Conservation (phyloP, 2,113 vertebrate species). For the Gobius niger region DNA sequence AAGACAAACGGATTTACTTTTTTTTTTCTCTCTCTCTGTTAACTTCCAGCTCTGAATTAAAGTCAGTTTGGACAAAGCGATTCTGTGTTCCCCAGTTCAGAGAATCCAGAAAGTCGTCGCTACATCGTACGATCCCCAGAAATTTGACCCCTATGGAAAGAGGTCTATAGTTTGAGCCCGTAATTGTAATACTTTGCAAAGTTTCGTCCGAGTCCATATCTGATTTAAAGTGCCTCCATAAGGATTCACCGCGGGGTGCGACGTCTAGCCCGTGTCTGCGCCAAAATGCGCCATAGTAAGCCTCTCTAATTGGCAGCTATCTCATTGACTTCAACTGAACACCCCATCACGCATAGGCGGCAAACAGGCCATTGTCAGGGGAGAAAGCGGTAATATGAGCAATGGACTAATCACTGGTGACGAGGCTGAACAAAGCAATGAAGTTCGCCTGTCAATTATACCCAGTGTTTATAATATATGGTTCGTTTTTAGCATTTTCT, state of each 20-base stretch:
- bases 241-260: conserved; percentile 60
- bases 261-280: conserved; percentile 54
- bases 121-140: conserved; percentile 29
- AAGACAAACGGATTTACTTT: conserved; percentile 34
- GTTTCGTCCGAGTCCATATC: conserved; percentile 49
- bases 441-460: conserved; percentile 68
- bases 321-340: conserved; percentile 70
- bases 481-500: conserved; percentile 34
- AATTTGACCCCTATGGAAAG: conserved; percentile 18
- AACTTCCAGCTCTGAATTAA: conserved; percentile 34
- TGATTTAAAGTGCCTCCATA: conserved; percentile 54
- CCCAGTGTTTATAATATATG: conserved; percentile 55
- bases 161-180: conserved; percentile 27
- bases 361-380: conserved; percentile 57
- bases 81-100: conserved; percentile 25
- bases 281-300: conserved; percentile 67
- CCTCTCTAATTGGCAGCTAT: conserved; percentile 68
- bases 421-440: conserved; percentile 55
- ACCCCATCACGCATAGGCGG: conserved; percentile 61
- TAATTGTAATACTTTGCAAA: conserved; percentile 57
- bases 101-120: conserved; percentile 56
- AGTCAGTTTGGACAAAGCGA: conserved; percentile 33
- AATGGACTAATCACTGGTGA: conserved; percentile 74
- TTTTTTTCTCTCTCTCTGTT: conserved; percentile 16
- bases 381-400: conserved; percentile 61